Conservation (phyloP, 2,113 vertebrate genomes). For the Melanotaenia duboulayi region DNA sequence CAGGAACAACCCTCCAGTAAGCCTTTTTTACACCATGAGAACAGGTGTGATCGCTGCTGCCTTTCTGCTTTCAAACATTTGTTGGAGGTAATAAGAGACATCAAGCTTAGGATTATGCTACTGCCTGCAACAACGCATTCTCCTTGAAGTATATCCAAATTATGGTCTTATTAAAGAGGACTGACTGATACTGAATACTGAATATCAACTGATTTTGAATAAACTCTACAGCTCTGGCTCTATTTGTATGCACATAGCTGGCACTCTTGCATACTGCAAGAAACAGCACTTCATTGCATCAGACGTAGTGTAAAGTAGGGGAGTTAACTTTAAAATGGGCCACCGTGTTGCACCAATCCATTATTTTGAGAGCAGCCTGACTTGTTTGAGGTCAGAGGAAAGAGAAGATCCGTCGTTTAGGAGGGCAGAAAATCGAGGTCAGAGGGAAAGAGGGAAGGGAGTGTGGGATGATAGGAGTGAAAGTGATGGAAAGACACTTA, state of each 20-base stretch:
- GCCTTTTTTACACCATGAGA: constrained; percentile 57
- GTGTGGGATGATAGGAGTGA: constrained; percentile 51
- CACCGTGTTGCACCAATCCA: constrained; percentile 59
- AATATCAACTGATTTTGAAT: constrained; percentile 51
- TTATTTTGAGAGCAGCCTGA: constrained; percentile 46
- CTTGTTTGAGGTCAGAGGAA: constrained; percentile 59
- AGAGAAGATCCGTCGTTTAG: constrained; percentile 57
- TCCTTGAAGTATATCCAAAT: constrained; percentile 66
- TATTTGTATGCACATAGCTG: constrained; percentile 8
- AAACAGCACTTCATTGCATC: constrained; percentile 42
- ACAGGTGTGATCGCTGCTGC: constrained; percentile 75
- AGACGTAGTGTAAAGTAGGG: constrained; percentile 40
- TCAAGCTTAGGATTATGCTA: constrained; percentile 53
- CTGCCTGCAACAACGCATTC: constrained; percentile 52
- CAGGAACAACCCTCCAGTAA: constrained; percentile 68
- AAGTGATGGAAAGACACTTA: constrained; percentile 47
- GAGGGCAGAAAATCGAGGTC: constrained; percentile 67
- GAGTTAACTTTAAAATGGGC: constrained; percentile 73
- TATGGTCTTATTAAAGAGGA: constrained; percentile 42
- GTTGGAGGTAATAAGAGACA: constrained; percentile 62
- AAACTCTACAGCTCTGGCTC: constrained; percentile 28
- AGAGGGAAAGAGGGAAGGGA: constrained; percentile 45
- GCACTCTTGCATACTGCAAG: constrained; percentile 29
- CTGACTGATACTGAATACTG: constrained; percentile 35
- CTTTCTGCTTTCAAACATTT: constrained; percentile 63